These are phyloP conservation scores for Stictocephala bisonia DNA, from an alignment of 2,888 invertebrate genomes.

Conservation along the genomic window DNA sequence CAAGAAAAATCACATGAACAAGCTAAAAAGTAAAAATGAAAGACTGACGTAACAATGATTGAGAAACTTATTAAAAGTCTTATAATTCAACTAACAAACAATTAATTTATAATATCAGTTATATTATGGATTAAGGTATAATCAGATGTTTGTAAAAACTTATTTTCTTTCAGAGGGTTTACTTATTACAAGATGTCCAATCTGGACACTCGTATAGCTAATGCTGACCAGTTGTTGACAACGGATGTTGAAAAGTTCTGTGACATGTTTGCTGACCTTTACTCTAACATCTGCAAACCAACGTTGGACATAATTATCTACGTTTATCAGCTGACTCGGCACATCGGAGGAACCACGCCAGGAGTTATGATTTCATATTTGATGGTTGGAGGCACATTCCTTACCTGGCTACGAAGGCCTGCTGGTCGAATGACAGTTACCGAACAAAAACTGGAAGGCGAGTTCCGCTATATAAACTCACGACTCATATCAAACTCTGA, in stretches of 20 bases:
- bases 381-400: slow-evolving; percentile 83
- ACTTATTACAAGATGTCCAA: slow-evolving; percentile 98
- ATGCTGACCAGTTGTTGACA: slow-evolving; percentile 95
- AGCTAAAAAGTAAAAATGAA: too few relatives aligned
- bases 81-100: too few relatives aligned
- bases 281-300: slow-evolving; percentile 97
- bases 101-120: neutral
- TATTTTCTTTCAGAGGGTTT: slow-evolving; percentile 76
- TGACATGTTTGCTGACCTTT: slow-evolving; percentile 93
- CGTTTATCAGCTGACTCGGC: slow-evolving; percentile 87
- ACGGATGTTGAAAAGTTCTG: slow-evolving; percentile 98
- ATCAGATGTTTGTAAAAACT: slow-evolving; percentile 55
- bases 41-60: too few relatives aligned
- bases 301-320: slow-evolving; percentile 94
- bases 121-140: slow-evolving; percentile 17
- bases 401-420: slow-evolving; percentile 89
- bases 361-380: slow-evolving; percentile 89
- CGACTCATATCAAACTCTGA: slow-evolving; percentile 97
- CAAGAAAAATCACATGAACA: too few relatives aligned
- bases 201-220: slow-evolving; percentile 93
- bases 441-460: slow-evolving; percentile 98
- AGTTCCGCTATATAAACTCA: slow-evolving; percentile 97
- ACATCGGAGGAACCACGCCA: slow-evolving; percentile 90
- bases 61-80: too few relatives aligned
- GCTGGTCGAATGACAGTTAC: slow-evolving; percentile 91